phyloP scores from a whole-genome alignment of 2,888 invertebrate species.

The Myathropa florea region DNA sequence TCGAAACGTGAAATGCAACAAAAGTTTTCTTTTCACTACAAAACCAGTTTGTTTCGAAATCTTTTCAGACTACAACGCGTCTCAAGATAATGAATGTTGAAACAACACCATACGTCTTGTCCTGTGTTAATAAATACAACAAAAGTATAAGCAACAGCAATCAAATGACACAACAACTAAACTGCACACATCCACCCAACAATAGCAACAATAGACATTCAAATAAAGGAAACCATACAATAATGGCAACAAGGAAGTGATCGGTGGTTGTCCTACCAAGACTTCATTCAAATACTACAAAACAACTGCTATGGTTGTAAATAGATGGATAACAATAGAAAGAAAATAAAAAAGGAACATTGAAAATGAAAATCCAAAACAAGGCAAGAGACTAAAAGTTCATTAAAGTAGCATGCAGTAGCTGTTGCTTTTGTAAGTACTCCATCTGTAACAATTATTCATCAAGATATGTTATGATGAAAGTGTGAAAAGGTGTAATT shows the following conservation, averaged over 20 bases:
- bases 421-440: background rate
- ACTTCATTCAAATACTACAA: background rate
- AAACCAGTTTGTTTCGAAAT: background rate
- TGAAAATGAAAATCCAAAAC: background rate
- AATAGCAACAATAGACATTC: background rate
- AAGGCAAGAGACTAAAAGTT: background rate
- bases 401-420: background rate
- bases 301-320: background rate
- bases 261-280: background rate
- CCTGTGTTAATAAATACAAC: background rate
- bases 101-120: constrained; percentile 22
- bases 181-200: constrained; percentile 7
- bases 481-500: background rate
- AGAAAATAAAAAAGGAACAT: background rate
- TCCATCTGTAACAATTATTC: background rate
- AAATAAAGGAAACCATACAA: background rate
- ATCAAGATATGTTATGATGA: background rate
- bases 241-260: background rate
- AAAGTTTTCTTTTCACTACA: background rate
- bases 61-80: constrained; percentile 16
- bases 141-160: constrained; percentile 13
- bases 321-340: background rate
- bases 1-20: background rate
- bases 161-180: background rate
- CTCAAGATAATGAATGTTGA: constrained; percentile 31